Evolutionary conservation across 2,888 invertebrate species (phyloP).

Genomic region (Leptogaster cylindrica): DNA sequence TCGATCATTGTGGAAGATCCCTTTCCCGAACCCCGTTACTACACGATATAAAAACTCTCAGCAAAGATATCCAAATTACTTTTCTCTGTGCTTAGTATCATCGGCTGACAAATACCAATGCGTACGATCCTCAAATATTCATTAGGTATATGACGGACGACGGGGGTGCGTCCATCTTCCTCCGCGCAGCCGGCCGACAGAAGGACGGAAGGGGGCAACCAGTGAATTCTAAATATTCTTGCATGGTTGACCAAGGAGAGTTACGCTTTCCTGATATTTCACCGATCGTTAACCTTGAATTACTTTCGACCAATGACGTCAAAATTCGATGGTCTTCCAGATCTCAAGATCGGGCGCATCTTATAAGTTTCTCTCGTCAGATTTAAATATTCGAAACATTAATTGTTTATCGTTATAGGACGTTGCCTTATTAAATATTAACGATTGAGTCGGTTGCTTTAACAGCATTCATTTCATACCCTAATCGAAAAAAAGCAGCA

Average conservation of each 20-base stretch:
- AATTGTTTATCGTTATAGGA: background rate
- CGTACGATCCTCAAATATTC: background rate
- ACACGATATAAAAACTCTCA: background rate
- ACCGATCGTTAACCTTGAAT: background rate
- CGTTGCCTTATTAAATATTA: no score
- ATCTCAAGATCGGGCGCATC: background rate
- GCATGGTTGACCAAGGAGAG: background rate
- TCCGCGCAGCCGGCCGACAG: no score
- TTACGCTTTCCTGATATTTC: conserved; percentile 1
- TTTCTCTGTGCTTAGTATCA: background rate
- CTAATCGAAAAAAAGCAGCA: background rate
- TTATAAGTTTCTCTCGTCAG: background rate
- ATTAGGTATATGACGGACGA: background rate
- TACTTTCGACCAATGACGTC: background rate
- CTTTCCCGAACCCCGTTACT: background rate
- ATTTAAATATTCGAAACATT: background rate
- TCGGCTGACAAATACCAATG: background rate
- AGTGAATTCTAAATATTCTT: background rate
- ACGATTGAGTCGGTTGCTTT: no score
- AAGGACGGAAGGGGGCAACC: no score
- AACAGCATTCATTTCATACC: no score
- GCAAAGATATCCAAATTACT: background rate
- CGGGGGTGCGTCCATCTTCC: no score
- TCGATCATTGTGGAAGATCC: no score
- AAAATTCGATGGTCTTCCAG: background rate